Evolutionary conservation across 1,140 invertebrate genomes (phyloP).

Genomic region (Octopus bimaculoides): DNA sequence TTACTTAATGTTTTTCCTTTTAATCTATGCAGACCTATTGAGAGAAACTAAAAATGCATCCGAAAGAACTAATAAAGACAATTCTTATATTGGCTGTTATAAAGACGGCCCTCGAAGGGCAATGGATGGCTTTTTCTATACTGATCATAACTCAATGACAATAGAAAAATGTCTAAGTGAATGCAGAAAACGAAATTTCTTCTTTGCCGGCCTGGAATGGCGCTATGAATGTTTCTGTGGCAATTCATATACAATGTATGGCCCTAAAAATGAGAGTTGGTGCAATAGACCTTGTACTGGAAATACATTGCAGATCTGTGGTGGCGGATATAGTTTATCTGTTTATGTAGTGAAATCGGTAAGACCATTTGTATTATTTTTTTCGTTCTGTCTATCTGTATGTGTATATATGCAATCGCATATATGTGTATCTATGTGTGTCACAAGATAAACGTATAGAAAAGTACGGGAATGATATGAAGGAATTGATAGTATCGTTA

Average conservation of each 20-base stretch:
- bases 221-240: background rate
- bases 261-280: background rate
- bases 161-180: background rate
- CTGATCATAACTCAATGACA: background rate
- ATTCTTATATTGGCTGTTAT: background rate
- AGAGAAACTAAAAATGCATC: too few species aligned
- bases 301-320: background rate
- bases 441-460: too few species aligned
- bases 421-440: too few species aligned
- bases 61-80: too few species aligned
- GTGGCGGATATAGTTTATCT: constrained; percentile 1
- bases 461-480: too few species aligned
- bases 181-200: background rate
- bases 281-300: background rate
- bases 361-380: too few species aligned
- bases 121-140: background rate
- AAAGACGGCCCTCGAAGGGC: background rate
- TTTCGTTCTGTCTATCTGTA: too few species aligned
- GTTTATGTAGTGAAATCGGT: background rate
- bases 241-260: background rate
- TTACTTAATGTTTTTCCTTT: too few species aligned
- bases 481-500: too few species aligned
- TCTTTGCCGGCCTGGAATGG: background rate
- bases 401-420: too few species aligned
- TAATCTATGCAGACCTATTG: too few species aligned